Percentiles rank a stretch among this genome's conserved stretches.
These are phyloP conservation scores for Adineta ricciae DNA, from an alignment of 2,888 invertebrate genomes.

Conservation along the genomic window DNA sequence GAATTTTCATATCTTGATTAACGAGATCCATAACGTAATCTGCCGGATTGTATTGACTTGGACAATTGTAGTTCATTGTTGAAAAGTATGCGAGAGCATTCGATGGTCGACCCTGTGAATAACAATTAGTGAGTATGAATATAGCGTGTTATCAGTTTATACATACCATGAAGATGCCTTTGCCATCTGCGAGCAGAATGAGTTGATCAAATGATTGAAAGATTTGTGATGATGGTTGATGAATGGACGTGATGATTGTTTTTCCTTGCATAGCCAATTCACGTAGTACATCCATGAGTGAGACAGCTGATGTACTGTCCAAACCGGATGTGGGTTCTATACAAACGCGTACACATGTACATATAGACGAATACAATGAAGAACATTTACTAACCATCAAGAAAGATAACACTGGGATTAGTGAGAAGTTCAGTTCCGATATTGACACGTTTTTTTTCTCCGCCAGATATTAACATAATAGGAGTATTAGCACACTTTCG, in stretches of 20 bases:
- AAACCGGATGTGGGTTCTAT: conserved; percentile 73
- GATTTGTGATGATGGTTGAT: background rate
- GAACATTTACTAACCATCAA: background rate
- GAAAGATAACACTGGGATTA: conserved; percentile 65
- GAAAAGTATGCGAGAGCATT: conserved; percentile 52
- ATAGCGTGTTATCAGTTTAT: conserved; percentile 24
- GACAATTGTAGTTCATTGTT: conserved; percentile 61
- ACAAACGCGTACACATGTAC: background rate
- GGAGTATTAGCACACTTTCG: conserved; percentile 63
- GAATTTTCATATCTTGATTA: background rate
- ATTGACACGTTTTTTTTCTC: conserved; percentile 71
- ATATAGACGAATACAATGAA: background rate
- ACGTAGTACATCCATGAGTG: conserved; percentile 60
- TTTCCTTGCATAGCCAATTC: background rate
- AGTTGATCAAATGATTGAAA: background rate
- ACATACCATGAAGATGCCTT: conserved; percentile 28
- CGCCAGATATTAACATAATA: conserved; percentile 58
- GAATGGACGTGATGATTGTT: background rate
- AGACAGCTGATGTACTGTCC: conserved; percentile 68
- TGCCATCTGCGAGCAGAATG: background rate
- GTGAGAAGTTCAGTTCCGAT: conserved; percentile 72
- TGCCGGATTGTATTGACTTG: conserved; percentile 72
- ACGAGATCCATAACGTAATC: conserved; percentile 52
- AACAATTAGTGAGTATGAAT: background rate
- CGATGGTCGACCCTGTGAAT: background rate